Conservation (phyloP, 2,888 invertebrate species). For the Melanostoma scalare region DNA sequence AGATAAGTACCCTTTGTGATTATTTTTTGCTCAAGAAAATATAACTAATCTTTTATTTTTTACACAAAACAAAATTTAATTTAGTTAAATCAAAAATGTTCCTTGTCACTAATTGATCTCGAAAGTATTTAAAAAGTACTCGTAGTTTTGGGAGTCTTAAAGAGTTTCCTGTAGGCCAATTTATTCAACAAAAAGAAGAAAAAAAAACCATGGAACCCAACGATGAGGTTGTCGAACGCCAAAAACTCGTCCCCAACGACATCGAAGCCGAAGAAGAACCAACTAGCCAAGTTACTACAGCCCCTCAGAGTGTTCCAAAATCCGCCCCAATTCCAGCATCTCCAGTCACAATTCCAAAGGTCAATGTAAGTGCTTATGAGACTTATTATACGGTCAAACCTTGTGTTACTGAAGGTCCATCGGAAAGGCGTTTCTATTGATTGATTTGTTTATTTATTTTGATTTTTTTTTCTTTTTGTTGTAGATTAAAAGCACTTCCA, state of each 20-base stretch:
- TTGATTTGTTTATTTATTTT: slow-evolving; percentile 13
- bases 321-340: slow-evolving; percentile 80
- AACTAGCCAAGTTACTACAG: slow-evolving; percentile 75
- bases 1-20: slow-evolving; percentile 65
- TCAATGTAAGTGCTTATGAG: slow-evolving; percentile 74
- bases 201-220: slow-evolving; percentile 80
- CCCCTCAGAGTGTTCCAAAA: slow-evolving; percentile 77
- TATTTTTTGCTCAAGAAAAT: slow-evolving; percentile 65
- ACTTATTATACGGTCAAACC: too few relatives aligned
- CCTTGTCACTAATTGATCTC: slow-evolving; percentile 63
- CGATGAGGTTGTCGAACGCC: slow-evolving; percentile 82
- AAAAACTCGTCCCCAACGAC: slow-evolving; percentile 81
- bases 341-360: slow-evolving; percentile 80
- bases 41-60: slow-evolving; percentile 42
- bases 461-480: slow-evolving; percentile 13
- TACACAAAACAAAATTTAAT: slow-evolving; percentile 42
- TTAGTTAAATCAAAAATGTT: slow-evolving; percentile 53
- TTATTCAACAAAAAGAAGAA: slow-evolving; percentile 1
- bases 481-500: slow-evolving; percentile 81
- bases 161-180: slow-evolving; percentile 27
- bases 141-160: slow-evolving; percentile 3
- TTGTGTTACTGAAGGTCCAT: too few relatives aligned
- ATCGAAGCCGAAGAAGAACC: slow-evolving; percentile 81
- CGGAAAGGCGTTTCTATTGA: not conserved
- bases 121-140: slow-evolving; percentile 5